A percentile compares a stretch with the other conserved stretches of the same genome.
Conservation (phyloP, 2,797 vertebrate species). For the Masticophis lateralis region DNA sequence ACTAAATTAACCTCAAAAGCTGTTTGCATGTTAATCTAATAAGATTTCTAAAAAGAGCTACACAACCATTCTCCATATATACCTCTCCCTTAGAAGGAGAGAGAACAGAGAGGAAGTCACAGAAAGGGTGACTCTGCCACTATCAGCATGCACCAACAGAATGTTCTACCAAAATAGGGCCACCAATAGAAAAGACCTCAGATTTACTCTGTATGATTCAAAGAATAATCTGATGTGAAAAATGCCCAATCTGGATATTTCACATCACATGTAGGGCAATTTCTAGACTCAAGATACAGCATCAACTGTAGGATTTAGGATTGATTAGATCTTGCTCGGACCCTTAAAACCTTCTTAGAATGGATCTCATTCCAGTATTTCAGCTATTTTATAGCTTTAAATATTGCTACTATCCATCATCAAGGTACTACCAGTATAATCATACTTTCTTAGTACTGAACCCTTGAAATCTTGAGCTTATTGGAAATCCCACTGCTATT, state of each 20-base stretch:
- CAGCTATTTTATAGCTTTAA: not conserved
- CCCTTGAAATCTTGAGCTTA: not conserved
- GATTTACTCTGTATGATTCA: not conserved
- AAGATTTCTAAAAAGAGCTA: not conserved
- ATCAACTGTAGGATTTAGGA: not conserved
- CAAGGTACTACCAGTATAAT: rapidly evolving
- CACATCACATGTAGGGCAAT: not conserved
- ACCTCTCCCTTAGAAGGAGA: not conserved
- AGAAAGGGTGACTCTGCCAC: not conserved
- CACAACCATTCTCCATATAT: not conserved
- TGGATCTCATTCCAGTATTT: not conserved
- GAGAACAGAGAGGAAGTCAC: not conserved
- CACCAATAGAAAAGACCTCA: not conserved
- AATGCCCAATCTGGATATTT: not conserved
- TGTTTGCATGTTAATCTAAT: not conserved
- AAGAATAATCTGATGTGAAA: not conserved
- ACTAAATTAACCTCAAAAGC: not conserved
- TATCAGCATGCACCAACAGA: not conserved
- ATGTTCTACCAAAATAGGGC: not conserved
- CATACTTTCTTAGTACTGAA: constrained; percentile 17
- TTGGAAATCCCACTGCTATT: not conserved
- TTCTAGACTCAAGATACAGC: not conserved
- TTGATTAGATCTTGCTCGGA: not conserved
- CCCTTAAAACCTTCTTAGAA: not conserved
- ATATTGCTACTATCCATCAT: not conserved